Conservation (phyloP, 2,888 invertebrate genomes). For the Agrochola litura region DNA sequence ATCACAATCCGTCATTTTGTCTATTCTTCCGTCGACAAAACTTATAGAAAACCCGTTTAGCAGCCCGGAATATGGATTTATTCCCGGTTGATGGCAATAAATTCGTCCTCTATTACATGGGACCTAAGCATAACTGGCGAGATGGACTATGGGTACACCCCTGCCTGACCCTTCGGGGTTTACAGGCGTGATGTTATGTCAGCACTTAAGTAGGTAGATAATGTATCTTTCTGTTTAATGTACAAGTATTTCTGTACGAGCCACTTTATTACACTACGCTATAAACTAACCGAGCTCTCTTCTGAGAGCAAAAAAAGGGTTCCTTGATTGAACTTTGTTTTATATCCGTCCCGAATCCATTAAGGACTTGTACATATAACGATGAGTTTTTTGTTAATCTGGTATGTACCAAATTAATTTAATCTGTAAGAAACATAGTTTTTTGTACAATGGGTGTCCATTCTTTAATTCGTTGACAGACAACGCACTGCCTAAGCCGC, state of each 20-base stretch:
- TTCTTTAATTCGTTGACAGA: no score
- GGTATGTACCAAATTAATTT: neutral
- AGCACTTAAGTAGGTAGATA: neutral
- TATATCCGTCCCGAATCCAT: slow-evolving; percentile 35
- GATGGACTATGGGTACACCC: neutral
- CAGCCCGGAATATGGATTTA: neutral
- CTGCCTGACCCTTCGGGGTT: neutral
- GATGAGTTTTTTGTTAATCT: slow-evolving; percentile 17
- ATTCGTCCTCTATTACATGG: no score
- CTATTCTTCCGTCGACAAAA: no score
- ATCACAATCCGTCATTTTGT: no score
- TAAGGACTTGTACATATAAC: slow-evolving; percentile 20
- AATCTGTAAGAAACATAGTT: neutral
- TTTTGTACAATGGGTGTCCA: neutral
- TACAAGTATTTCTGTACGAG: neutral
- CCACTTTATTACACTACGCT: slow-evolving; percentile 17
- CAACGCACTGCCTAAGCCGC: no score
- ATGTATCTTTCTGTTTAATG: slow-evolving; percentile 4
- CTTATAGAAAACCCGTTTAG: no score
- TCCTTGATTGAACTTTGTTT: slow-evolving; percentile 51
- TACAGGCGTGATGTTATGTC: neutral
- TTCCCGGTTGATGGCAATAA: neutral
- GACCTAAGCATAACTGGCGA: neutral
- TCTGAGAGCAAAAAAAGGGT: slow-evolving; percentile 39
- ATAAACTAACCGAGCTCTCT: slow-evolving; percentile 17